Percentiles rank a stretch among this genome's conserved stretches.
Conservation (phyloP, 2,888 invertebrate genomes). For the Lasioglossum calceatum region DNA sequence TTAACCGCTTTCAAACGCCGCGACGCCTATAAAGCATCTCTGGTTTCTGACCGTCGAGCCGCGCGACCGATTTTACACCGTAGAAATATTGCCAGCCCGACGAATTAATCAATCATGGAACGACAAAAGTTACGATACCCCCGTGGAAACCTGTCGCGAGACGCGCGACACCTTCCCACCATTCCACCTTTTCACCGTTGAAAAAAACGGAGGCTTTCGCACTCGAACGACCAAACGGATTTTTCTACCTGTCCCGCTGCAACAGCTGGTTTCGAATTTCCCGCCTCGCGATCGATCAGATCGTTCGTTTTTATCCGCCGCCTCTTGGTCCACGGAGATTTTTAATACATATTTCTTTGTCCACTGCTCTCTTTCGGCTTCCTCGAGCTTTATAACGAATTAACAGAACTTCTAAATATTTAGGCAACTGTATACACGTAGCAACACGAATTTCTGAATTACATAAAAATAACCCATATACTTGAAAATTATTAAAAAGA, state of each 20-base stretch:
- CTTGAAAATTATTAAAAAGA: neutral
- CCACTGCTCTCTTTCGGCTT: neutral
- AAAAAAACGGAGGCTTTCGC: neutral
- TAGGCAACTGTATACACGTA: no score
- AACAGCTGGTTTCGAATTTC: conserved; percentile 8
- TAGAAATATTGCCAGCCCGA: neutral
- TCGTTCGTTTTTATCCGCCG: neutral
- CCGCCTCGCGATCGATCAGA: neutral
- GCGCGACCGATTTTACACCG: neutral
- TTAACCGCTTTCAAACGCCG: conserved; percentile 32
- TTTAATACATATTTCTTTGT: neutral
- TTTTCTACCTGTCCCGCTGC: neutral
- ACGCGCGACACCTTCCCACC: neutral
- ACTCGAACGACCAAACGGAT: neutral
- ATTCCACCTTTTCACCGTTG: neutral
- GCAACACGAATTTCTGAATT: no score
- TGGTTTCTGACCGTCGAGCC: neutral
- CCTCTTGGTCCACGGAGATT: neutral
- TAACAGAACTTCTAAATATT: no score
- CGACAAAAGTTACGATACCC: conserved; percentile 23
- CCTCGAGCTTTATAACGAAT: neutral
- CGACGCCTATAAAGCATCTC: conserved; percentile 32
- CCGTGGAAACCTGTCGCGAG: neutral
- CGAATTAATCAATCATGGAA: conserved; percentile 32
- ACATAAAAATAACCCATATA: neutral